Evolutionary conservation across 2,797 vertebrate genomes (phyloP), one percentile per base, ranked within the genome.

Genomic region (Sebastes trivittatus): DNA sequence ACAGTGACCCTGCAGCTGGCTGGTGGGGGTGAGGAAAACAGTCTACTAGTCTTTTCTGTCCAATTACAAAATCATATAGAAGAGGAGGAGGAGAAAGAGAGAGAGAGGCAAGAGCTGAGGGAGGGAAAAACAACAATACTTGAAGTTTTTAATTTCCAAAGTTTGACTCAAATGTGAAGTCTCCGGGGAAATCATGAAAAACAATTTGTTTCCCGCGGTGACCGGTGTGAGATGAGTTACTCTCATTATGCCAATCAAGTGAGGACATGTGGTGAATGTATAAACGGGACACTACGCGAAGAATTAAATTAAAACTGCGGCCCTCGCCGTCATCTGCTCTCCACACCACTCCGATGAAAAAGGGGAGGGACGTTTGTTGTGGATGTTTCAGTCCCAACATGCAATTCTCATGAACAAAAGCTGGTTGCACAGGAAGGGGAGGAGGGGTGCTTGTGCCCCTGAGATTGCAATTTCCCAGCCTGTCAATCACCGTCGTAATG

Each of bases 401-500:
- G 70, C 67, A 67, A 38, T 52, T 83, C 60, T 68, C 60, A 66
- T 65, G 77, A 81, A 83, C 62, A 84, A 85, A 79, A 79, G 60
- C 65, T 9, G 64, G 11, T 13, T 71, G 76, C 73, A 82, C 4
- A 49, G 14, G 4, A 25, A 16, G 16, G 1, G 18, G 29, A n/a
- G 54, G 55, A 1, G 6, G 67, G 18, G 4, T 9, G 59, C n/a
- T 42, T 11, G 18, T 16, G 56, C 46, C 80, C 42, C 71, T 54
- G 63, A 84, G 77, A 80, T 49, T 67, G 30, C 63, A 77, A 83
- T 88, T 85, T 66, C 20, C 5, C 72, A 34, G 78, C 60, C 78
- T 87, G 92, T 90, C 93, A 91, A 84, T 95, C 84, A 89, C 75
- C 67, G 75, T 13, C 9, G 23, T 89, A 88, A 93, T 79, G 81